These are phyloP conservation scores for Holothuria glaberrima DNA, from an alignment of 35 echinoderm and acorn worm genomes.

Conservation along the genomic window DNA sequence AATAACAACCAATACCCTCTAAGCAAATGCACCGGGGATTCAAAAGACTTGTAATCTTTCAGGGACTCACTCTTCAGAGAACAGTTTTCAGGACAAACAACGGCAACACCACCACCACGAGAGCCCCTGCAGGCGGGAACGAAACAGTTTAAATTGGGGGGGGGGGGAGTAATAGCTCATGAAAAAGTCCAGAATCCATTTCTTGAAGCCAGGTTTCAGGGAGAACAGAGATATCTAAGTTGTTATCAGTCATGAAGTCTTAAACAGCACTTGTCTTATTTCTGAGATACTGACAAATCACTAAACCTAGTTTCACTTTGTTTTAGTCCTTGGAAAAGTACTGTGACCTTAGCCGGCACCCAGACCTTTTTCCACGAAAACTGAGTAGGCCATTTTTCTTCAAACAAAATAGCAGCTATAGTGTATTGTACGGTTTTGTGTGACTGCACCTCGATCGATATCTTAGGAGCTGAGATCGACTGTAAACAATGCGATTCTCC, in stretches of 20 bases:
- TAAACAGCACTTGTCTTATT: not conserved
- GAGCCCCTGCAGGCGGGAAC: not conserved
- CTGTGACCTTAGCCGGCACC: not conserved
- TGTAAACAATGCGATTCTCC: not conserved
- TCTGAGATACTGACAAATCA: conserved; percentile 1
- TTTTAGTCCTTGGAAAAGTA: not conserved
- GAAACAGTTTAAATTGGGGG: not conserved
- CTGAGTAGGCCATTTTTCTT: not conserved
- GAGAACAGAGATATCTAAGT: conserved; percentile 5
- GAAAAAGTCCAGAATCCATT: not conserved
- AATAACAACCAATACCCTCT: not conserved
- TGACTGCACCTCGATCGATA: not conserved
- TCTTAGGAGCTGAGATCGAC: not conserved
- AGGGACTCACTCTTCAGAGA: not conserved
- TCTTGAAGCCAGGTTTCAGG: not conserved
- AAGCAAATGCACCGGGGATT: not conserved
- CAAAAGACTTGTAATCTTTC: conserved; percentile 5
- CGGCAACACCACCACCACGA: conserved; percentile 1
- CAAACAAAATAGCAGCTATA: not conserved
- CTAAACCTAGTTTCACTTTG: not conserved
- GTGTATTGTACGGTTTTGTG: conserved; percentile 3
- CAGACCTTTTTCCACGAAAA: conserved; percentile 6
- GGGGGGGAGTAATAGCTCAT: not conserved
- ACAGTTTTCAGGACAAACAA: not conserved
- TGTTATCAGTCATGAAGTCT: not conserved